Evolutionary conservation across 1,140 invertebrate genomes (phyloP).

Genomic region (Dendrolimus kikuchii): DNA sequence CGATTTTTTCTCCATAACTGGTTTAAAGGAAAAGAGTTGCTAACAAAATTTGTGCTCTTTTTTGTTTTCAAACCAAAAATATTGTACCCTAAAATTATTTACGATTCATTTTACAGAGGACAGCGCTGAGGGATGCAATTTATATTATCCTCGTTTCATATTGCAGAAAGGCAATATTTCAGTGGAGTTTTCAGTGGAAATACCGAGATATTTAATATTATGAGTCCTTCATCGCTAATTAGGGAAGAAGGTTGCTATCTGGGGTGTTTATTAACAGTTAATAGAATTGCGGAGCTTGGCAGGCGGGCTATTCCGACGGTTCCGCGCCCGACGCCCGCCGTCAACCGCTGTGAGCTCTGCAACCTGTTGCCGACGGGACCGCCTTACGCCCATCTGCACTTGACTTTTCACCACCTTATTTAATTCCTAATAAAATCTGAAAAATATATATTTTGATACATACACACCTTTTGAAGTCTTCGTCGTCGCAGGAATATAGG

Average conservation of each 20-base stretch:
- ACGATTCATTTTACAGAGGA: background rate
- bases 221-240: conserved; percentile 37
- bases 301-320: conserved; percentile 27
- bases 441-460: conserved; percentile 7
- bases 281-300: conserved; percentile 45
- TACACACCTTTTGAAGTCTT: conserved; percentile 19
- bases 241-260: conserved; percentile 34
- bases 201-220: conserved; percentile 36
- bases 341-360: conserved; percentile 11
- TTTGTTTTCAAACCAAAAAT: no score
- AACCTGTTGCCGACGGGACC: conserved; percentile 68
- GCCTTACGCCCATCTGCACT: conserved; percentile 62
- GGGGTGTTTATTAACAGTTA: conserved; percentile 46
- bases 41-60: no score
- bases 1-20: no score
- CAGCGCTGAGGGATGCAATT: conserved; percentile 1
- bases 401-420: conserved; percentile 17
- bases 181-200: conserved; percentile 19
- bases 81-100: no score
- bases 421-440: conserved; percentile 12
- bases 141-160: conserved; percentile 13
- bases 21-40: no score
- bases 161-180: conserved; percentile 23
- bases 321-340: conserved; percentile 25
- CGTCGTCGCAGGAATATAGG: conserved; percentile 9